phyloP scores from a whole-genome alignment of 35 echinoderm and acorn worm genomes.

The Lytechinus variegatus region DNA sequence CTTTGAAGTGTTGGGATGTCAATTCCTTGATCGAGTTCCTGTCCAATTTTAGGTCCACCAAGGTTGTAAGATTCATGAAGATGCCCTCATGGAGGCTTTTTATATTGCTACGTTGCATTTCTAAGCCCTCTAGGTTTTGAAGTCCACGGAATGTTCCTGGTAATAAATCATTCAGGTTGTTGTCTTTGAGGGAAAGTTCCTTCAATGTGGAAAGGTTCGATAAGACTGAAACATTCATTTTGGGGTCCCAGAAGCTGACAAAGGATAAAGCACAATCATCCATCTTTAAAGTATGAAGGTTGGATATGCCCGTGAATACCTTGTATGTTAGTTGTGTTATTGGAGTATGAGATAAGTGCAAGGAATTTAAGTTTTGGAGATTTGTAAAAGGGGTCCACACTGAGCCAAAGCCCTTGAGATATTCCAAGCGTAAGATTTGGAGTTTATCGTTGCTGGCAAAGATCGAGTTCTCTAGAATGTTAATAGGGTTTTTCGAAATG shows the following conservation, averaged over 20 bases:
- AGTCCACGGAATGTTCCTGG: constrained; percentile 31
- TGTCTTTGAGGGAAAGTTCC: neutral
- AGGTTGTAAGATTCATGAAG: constrained; percentile 2
- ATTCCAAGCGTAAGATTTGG: neutral
- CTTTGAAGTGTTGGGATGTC: neutral
- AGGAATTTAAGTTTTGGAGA: neutral
- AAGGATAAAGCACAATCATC: neutral
- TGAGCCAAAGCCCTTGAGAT: neutral
- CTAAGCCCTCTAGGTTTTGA: neutral
- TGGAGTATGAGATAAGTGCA: constrained; percentile 4
- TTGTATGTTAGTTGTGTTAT: neutral
- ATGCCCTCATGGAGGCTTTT: neutral
- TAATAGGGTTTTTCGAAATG: neutral
- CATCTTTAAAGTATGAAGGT: constrained; percentile 11
- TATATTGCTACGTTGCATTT: neutral
- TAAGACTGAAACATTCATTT: neutral
- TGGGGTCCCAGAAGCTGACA: neutral
- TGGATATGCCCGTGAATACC: neutral
- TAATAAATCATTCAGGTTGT: neutral
- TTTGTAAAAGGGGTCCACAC: neutral
- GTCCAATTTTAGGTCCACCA: neutral
- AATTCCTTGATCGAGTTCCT: neutral
- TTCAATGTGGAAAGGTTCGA: neutral
- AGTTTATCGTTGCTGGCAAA: neutral
- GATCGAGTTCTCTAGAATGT: neutral